Percentiles rank a stretch among this genome's conserved stretches.
phyloP scores from a whole-genome alignment of 2,113 vertebrate species.

The Dicrurus megarhynchus region DNA sequence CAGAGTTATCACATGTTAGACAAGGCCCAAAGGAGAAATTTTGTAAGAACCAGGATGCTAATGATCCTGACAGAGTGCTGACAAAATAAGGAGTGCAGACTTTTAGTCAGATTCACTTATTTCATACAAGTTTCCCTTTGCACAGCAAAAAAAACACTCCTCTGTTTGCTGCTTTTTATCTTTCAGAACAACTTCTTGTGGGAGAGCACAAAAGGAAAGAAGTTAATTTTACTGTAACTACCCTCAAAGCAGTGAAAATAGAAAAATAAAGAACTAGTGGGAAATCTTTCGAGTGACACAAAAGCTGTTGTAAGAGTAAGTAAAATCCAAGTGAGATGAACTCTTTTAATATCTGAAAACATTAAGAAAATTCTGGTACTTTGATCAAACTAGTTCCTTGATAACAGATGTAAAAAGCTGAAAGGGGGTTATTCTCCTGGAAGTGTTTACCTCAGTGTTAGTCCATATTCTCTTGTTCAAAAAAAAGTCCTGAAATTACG shows the following conservation, averaged over 20 bases:
- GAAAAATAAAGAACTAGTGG: neutral
- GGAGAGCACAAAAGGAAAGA: neutral
- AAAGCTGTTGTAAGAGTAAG: neutral
- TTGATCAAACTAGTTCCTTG: neutral
- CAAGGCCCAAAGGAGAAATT: neutral
- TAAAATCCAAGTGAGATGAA: neutral
- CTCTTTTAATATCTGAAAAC: neutral
- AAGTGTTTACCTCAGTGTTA: neutral
- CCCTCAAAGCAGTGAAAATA: neutral
- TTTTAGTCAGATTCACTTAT: neutral
- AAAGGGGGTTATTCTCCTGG: neutral
- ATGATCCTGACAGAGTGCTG: neutral
- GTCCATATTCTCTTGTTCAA: neutral
- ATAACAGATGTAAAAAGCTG: neutral
- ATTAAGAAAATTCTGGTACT: neutral
- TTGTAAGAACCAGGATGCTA: neutral
- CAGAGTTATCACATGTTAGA: neutral
- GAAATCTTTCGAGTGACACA: neutral
- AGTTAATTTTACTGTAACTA: neutral
- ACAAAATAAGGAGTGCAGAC: neutral
- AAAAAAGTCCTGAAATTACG: neutral
- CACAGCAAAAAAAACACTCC: neutral
- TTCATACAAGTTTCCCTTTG: neutral
- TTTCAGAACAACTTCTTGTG: neutral
- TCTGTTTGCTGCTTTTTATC: neutral